These are phyloP conservation scores for Aplodontia rufa DNA, from an alignment of 2,113 vertebrate genomes.

Conservation along the genomic window DNA sequence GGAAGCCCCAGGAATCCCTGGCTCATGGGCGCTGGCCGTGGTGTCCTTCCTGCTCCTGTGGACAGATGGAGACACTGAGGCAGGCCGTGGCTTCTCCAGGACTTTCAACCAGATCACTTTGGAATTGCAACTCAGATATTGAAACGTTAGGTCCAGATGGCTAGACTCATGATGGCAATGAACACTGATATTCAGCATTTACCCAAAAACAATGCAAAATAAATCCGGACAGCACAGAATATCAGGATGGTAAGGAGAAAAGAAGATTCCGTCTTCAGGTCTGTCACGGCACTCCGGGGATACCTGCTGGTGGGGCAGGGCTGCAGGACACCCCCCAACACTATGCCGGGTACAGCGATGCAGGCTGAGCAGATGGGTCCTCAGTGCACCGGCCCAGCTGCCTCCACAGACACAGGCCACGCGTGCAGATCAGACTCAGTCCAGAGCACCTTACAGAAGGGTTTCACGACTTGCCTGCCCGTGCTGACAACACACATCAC, in stretches of 20 bases:
- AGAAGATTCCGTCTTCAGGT: neutral
- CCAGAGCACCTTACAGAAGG: fast-evolving
- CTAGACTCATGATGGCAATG: too few species aligned
- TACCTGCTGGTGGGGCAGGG: neutral
- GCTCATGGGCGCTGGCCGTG: fast-evolving
- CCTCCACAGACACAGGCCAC: too few species aligned
- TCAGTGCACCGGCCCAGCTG: neutral
- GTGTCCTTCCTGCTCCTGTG: fast-evolving
- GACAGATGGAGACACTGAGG: neutral
- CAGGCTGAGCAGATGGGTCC: neutral
- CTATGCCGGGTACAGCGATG: fast-evolving
- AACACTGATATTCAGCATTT: fast-evolving
- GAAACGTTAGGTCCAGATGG: too few species aligned
- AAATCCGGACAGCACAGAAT: fast-evolving
- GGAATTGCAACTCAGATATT: fast-evolving
- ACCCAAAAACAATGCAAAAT: neutral
- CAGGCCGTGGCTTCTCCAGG: fast-evolving
- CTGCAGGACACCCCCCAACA: too few species aligned
- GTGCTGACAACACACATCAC: too few species aligned
- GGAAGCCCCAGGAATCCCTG: too few species aligned
- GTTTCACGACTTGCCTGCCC: too few species aligned
- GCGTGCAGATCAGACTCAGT: too few species aligned
- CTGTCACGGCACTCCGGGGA: neutral
- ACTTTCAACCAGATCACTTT: fast-evolving
- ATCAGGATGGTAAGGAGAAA: neutral